phyloP scores from a whole-genome alignment of 1,140 invertebrate genomes.

The Drosophila mojavensis region DNA sequence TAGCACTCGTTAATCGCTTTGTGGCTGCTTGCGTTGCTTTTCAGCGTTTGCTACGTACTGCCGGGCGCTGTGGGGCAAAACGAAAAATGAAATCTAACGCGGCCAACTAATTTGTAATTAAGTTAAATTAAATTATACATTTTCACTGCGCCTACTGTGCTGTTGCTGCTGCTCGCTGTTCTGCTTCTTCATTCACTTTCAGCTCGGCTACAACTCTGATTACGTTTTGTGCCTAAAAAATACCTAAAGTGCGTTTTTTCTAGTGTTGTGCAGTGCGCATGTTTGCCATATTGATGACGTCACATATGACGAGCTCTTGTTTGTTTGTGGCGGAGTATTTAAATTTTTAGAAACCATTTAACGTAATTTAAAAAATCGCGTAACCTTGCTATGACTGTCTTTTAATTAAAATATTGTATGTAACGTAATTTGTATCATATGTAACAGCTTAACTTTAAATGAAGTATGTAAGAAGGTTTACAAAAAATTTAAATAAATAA shows the following conservation, averaged over 20 bases:
- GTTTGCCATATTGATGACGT: conserved; percentile 32
- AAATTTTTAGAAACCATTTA: conserved; percentile 6
- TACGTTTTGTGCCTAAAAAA: conserved; percentile 31
- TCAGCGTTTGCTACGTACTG: conserved; percentile 56
- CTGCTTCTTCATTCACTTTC: conserved; percentile 35
- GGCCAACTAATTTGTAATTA: conserved; percentile 72
- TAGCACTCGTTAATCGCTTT: conserved; percentile 29
- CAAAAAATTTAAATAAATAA: too few relatives aligned
- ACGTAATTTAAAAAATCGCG: background rate
- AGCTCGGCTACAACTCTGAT: conserved; percentile 34
- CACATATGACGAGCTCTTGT: conserved; percentile 1
- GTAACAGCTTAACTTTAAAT: too few relatives aligned
- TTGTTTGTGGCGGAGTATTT: conserved; percentile 1
- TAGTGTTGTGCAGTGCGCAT: conserved; percentile 43
- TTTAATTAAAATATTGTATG: too few relatives aligned
- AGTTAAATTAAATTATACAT: conserved; percentile 77
- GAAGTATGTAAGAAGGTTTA: too few relatives aligned
- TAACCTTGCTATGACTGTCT: too few relatives aligned
- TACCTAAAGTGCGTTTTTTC: conserved; percentile 1
- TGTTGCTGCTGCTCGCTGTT: conserved; percentile 24
- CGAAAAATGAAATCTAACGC: conserved; percentile 64
- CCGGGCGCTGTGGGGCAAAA: conserved; percentile 46
- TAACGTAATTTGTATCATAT: too few relatives aligned
- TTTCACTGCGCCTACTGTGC: conserved; percentile 64
- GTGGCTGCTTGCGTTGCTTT: conserved; percentile 48